A percentile compares a stretch with the other conserved stretches of the same genome.
Evolutionary conservation across 2,113 vertebrate genomes (phyloP).

Genomic region (Macquaria australasica): DNA sequence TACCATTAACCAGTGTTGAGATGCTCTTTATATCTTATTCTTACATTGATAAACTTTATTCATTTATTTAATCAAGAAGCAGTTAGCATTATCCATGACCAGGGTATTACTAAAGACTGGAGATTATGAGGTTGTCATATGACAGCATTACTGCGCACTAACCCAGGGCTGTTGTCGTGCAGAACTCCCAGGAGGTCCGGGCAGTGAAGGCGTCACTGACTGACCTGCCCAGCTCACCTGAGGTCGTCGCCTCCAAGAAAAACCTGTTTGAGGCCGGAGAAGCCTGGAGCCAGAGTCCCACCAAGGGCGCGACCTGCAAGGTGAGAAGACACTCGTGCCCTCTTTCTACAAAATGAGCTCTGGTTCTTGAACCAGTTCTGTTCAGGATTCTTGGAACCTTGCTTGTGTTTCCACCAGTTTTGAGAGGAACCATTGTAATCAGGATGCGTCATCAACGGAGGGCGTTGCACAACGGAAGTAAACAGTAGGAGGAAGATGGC

Average conservation of each 20-base stretch:
- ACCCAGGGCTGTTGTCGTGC: constrained; percentile 8
- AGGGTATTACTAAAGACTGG: neutral
- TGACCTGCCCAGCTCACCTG: constrained; percentile 86
- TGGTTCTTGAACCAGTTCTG: no score
- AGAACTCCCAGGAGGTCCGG: constrained; percentile 85
- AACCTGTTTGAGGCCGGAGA: constrained; percentile 92
- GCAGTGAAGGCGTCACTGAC: constrained; percentile 80
- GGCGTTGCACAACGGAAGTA: no score
- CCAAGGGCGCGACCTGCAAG: constrained; percentile 84
- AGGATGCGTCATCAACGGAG: no score
- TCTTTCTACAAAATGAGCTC: no score
- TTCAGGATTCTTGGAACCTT: no score
- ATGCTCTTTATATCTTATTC: neutral
- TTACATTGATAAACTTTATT: neutral
- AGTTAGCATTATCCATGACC: no score
- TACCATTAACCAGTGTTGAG: neutral
- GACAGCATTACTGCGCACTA: neutral
- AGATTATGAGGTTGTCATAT: neutral
- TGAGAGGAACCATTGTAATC: no score
- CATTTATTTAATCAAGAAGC: no score
- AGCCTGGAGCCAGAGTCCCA: constrained; percentile 79
- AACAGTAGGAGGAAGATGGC: no score
- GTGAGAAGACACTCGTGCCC: constrained; percentile 66
- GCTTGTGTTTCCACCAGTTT: no score
- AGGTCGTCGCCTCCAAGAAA: constrained; percentile 91